Evolutionary conservation across 2,888 invertebrate genomes (phyloP), one percentile per base, ranked within the genome.

Genomic region (Chrysodeixis includens): DNA sequence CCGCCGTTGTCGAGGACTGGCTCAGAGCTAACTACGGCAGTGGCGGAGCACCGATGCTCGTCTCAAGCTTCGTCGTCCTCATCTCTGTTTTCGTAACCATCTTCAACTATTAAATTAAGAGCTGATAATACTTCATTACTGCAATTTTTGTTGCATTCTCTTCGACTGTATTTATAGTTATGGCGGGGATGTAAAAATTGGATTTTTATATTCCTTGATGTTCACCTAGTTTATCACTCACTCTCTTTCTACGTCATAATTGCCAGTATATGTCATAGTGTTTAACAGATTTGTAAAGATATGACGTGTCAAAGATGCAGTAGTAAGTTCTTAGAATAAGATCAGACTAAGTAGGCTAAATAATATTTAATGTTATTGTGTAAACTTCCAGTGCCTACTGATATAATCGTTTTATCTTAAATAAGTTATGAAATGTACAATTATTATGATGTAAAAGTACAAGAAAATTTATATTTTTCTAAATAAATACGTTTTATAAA

Each of bases 1-100:
- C 88, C 1, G 77, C 71, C 0, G 55, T 78, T 0, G 91, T 95
- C 0, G 87, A 88, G 20, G 65, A 75, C 1, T 95, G 94, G 94
- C 83, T 95, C 0, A 76, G 62, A 3, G 72, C 79, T 0, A 89
- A 90, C 82, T 91, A 85, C 2, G 76, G 76, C 18, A 60, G 75
- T 65, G 81, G 75, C 65, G 81, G 83, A 14, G 91, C 90, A 0
- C 79, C 61, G 8, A 68, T 83, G 1, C 14, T 93, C 1, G 85
- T 88, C 0, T 89, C 92, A 16, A 78, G 90, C 30, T 53, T 92
- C 0, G 30, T 92, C 1, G 60, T 94, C 0, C 18, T 91, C 0
- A 40, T 92, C 8, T 90, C 91, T 12, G 44, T 89, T 26, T 14
- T 88, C 8, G 62, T 89, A 1, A 75, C 89, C 3, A n/a, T 91